Percentiles rank a stretch among this genome's conserved stretches.
phyloP scores from a whole-genome alignment of 2,113 vertebrate genomes.

The Struthio camelus region DNA sequence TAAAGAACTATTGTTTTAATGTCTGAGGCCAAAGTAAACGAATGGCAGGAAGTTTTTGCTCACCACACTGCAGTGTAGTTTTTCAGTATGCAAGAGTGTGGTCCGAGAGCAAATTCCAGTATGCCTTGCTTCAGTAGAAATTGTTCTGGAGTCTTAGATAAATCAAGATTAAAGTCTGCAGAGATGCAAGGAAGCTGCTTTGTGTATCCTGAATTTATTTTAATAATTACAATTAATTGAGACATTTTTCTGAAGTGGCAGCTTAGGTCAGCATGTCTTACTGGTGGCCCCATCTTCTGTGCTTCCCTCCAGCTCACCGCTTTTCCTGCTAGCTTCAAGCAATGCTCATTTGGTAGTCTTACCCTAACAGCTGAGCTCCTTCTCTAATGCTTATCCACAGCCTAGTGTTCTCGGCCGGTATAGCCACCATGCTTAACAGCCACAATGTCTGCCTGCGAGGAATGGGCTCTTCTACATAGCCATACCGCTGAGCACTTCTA shows the following conservation, averaged over 20 bases:
- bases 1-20: conserved; percentile 48
- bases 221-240: not conserved
- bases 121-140: not conserved
- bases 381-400: not conserved
- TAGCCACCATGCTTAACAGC: not conserved
- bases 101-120: conserved; percentile 49
- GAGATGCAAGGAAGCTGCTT: not conserved
- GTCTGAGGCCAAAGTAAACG: conserved; percentile 57
- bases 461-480: not conserved
- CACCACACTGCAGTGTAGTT: not conserved
- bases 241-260: not conserved
- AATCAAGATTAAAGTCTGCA: not conserved
- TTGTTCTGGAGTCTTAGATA: not conserved
- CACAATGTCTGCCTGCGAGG: not conserved
- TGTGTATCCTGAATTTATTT: not conserved
- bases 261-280: not conserved
- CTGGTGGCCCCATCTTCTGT: not conserved
- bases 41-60: conserved; percentile 46
- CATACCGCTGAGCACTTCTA: not conserved
- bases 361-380: not conserved
- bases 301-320: not conserved
- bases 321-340: not conserved
- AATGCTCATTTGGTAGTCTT: not conserved
- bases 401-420: not conserved
- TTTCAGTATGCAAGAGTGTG: conserved; percentile 39